These are phyloP conservation scores for Kryptolebias ocellatus DNA, from an alignment of 2,797 vertebrate genomes.

Conservation along the genomic window DNA sequence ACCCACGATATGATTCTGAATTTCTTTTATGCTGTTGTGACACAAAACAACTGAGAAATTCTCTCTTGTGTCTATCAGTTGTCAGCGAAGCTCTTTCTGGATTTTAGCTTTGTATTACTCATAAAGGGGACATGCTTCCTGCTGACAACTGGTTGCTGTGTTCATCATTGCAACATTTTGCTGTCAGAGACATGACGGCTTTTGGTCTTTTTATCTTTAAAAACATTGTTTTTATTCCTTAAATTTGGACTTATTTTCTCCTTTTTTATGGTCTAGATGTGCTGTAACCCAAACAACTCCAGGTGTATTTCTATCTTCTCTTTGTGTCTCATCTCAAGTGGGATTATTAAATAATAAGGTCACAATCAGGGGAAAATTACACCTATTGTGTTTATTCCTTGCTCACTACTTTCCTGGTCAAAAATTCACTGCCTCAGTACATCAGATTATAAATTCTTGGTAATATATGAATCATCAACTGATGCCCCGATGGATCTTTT, in stretches of 20 bases:
- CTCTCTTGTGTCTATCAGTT: slow-evolving; percentile 58
- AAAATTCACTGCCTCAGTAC: too few relatives aligned
- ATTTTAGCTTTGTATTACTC: slow-evolving; percentile 58
- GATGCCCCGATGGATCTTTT: too few relatives aligned
- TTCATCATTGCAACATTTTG: slow-evolving; percentile 51
- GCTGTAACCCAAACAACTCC: slow-evolving; percentile 28
- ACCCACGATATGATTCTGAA: slow-evolving; percentile 24
- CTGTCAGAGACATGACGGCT: slow-evolving; percentile 56
- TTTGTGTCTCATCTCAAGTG: slow-evolving; percentile 9
- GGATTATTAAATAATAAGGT: slow-evolving; percentile 35
- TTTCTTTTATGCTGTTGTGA: slow-evolving; percentile 45
- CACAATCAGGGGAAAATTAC: slow-evolving; percentile 4
- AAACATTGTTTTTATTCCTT: slow-evolving; percentile 23
- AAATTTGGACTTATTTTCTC: slow-evolving; percentile 1
- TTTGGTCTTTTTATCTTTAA: slow-evolving; percentile 47
- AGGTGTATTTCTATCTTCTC: slow-evolving; percentile 18
- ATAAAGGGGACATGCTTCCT: slow-evolving; percentile 46
- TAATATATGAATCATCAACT: too few relatives aligned
- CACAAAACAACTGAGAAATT: slow-evolving; percentile 47
- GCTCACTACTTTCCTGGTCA: too few relatives aligned
- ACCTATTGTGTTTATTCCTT: too few relatives aligned
- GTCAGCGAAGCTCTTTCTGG: slow-evolving; percentile 47
- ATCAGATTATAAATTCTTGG: too few relatives aligned
- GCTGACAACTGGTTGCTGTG: slow-evolving; percentile 54
- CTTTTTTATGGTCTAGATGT: slow-evolving; percentile 44